Evolutionary conservation across 2,888 invertebrate species (phyloP).

Genomic region (Ormyrus labotus): DNA sequence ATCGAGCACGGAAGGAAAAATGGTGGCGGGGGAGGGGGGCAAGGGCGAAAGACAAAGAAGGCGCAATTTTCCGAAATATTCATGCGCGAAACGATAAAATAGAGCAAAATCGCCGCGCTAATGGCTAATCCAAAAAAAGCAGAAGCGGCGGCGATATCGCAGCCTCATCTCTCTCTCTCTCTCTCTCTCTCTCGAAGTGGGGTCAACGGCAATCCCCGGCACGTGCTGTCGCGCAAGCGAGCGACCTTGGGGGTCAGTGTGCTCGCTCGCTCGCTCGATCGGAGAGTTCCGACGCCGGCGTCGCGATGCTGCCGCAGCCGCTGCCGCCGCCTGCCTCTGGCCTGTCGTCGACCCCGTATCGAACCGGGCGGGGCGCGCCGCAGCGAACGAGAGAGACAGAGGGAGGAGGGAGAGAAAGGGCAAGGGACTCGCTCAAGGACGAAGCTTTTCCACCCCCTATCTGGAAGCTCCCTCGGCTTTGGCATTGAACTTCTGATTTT

Average conservation of each 20-base stretch:
- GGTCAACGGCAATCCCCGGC: constrained; percentile 67
- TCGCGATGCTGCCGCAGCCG: background rate
- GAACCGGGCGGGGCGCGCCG: constrained; percentile 4
- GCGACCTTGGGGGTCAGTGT: constrained; percentile 72
- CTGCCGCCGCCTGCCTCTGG: background rate
- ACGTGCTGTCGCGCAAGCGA: constrained; percentile 70
- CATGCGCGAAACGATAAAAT: no score
- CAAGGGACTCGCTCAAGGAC: no score
- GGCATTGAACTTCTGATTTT: constrained; percentile 30
- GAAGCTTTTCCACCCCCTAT: no score
- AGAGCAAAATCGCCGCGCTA: no score
- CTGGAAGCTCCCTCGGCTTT: background rate
- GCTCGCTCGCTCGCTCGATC: constrained; percentile 48
- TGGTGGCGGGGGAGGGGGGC: no score
- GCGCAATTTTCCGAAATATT: no score
- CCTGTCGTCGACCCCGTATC: constrained; percentile 26
- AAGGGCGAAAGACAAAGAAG: no score
- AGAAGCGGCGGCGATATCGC: no score
- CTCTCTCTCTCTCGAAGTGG: constrained; percentile 32
- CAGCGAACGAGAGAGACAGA: background rate
- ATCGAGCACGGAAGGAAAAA: no score
- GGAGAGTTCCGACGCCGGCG: constrained; percentile 13
- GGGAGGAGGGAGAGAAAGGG: background rate
- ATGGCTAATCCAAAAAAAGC: no score
- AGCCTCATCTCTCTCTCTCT: background rate